These are phyloP conservation scores for Rhinophrynus dorsalis DNA, from an alignment of 2,797 vertebrate genomes.

Conservation along the genomic window DNA sequence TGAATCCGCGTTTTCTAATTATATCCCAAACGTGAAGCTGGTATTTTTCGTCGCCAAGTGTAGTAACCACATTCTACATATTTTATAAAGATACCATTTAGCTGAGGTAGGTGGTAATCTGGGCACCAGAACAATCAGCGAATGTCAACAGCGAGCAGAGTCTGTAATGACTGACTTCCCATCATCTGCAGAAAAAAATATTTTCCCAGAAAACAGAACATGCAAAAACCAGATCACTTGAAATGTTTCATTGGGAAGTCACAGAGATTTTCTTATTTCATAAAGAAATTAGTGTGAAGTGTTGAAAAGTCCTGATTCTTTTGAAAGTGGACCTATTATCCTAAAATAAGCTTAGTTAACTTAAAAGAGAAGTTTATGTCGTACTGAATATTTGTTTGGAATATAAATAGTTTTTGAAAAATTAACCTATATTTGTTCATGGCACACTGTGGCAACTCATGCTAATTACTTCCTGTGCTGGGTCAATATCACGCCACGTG, in stretches of 20 bases:
- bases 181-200: conserved; percentile 65
- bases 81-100: conserved; percentile 80
- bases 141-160: conserved; percentile 65
- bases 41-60: conserved; percentile 50
- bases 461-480: too few species aligned
- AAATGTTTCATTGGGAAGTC: conserved; percentile 55
- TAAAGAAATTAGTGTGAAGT: neutral
- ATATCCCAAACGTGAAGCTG: neutral
- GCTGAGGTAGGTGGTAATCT: conserved; percentile 74
- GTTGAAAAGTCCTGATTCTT: neutral
- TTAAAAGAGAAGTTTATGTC: too few species aligned
- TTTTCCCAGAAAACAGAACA: conserved; percentile 64
- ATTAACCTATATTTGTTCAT: too few species aligned
- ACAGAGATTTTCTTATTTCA: conserved; percentile 59
- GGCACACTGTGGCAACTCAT: too few species aligned
- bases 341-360: too few species aligned
- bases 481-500: too few species aligned
- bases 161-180: conserved; percentile 68
- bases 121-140: conserved; percentile 64
- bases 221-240: conserved; percentile 57
- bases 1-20: neutral
- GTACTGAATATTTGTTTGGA: too few species aligned
- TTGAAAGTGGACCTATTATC: too few species aligned
- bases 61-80: conserved; percentile 63
- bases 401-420: too few species aligned